A percentile compares a stretch with the other conserved stretches of the same genome.
These are phyloP conservation scores for Camelus bactrianus DNA, from an alignment of 2,113 vertebrate species.

Conservation along the genomic window DNA sequence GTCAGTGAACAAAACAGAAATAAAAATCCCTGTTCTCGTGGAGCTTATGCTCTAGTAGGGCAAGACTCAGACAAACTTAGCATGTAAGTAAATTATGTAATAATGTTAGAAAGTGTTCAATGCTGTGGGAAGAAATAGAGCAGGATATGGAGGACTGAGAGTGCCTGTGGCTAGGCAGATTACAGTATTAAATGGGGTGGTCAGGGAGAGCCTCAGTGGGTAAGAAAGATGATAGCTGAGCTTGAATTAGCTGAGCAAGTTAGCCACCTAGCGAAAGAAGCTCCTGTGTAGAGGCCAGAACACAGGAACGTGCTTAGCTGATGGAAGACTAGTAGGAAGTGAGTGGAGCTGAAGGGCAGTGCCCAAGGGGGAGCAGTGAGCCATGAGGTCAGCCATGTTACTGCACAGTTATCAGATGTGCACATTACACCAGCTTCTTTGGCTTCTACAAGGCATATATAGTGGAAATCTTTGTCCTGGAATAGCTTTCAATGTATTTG, in stretches of 20 bases:
- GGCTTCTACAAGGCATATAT: neutral
- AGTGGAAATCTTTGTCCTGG: neutral
- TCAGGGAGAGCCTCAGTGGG: neutral
- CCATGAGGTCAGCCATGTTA: fast-evolving
- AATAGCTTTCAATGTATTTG: neutral
- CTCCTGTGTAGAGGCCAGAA: neutral
- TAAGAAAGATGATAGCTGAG: neutral
- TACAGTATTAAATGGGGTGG: neutral
- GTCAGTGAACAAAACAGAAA: neutral
- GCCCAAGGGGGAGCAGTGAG: neutral
- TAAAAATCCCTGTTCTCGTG: neutral
- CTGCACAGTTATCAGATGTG: neutral
- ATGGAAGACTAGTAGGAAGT: neutral
- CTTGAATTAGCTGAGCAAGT: neutral
- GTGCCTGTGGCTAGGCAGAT: neutral
- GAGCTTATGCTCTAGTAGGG: neutral
- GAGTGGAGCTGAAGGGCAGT: neutral
- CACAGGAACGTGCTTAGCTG: neutral
- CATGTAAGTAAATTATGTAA: neutral
- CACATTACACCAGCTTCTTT: neutral
- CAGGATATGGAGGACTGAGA: too few species aligned
- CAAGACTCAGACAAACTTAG: neutral
- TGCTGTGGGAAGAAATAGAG: neutral
- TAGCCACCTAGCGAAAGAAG: neutral
- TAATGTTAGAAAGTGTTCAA: neutral